phyloP scores from a whole-genome alignment of 2,888 invertebrate species.

The Aelia acuminata region DNA sequence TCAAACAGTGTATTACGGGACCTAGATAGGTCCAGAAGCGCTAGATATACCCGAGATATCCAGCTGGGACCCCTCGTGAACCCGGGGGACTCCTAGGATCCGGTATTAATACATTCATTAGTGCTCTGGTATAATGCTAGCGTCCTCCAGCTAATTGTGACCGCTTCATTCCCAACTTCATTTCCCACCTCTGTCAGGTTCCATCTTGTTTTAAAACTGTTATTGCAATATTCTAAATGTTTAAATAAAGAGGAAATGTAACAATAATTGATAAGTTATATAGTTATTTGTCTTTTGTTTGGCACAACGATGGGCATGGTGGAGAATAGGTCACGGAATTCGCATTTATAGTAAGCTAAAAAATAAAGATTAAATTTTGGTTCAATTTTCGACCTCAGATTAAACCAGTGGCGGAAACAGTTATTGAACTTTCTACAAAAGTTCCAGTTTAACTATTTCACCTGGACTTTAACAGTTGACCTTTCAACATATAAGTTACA shows the following conservation, averaged over 20 bases:
- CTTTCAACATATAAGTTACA: no score
- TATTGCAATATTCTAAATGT: background rate
- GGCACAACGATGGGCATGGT: no score
- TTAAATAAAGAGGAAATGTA: background rate
- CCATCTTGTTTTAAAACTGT: background rate
- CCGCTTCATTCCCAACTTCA: background rate
- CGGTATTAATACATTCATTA: slow-evolving; percentile 34
- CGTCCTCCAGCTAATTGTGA: background rate
- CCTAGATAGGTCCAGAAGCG: background rate
- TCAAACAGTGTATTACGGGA: background rate
- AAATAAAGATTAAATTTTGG: no score
- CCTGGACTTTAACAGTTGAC: no score
- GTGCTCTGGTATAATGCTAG: background rate
- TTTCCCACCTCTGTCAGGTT: background rate
- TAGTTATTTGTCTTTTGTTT: no score
- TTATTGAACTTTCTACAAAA: no score
- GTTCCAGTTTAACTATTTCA: no score
- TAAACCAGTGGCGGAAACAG: no score
- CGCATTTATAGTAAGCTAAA: no score
- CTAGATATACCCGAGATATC: background rate
- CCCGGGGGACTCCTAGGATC: background rate
- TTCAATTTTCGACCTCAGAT: no score
- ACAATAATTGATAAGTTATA: no score
- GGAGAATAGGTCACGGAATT: no score
- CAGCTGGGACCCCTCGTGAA: background rate